phyloP scores from a whole-genome alignment of 2,113 vertebrate genomes.

The Oncorhynchus gorbuscha region DNA sequence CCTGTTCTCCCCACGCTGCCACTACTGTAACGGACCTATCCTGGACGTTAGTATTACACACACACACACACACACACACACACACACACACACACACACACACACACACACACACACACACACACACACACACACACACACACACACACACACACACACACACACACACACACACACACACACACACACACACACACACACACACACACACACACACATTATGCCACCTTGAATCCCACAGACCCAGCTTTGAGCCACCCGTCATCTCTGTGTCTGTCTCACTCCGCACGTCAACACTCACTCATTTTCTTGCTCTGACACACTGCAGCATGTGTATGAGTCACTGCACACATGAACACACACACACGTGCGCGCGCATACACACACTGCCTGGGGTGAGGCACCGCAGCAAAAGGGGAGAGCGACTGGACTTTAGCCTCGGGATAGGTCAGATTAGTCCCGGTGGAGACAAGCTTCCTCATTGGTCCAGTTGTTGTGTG shows the following conservation, averaged over 20 bases:
- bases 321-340: conserved; percentile 1
- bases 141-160: too few relatives aligned
- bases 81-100: not conserved
- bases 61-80: too few relatives aligned
- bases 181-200: not conserved
- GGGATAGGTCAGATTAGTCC: conserved; percentile 42
- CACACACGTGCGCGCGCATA: not conserved
- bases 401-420: not conserved
- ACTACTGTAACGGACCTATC: conserved; percentile 95
- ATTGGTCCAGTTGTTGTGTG: conserved; percentile 7
- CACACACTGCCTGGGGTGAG: not conserved
- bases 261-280: not conserved
- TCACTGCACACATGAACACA: conserved; percentile 2
- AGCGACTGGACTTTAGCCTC: conserved; percentile 26
- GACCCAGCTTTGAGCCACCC: not conserved
- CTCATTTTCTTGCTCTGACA: conserved; percentile 18
- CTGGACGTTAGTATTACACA: conserved; percentile 85
- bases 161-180: too few relatives aligned
- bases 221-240: too few relatives aligned
- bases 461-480: conserved; percentile 22
- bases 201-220: conserved; percentile 11
- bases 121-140: too few relatives aligned
- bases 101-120: conserved; percentile 9
- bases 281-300: conserved; percentile 27
- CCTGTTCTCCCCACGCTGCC: conserved; percentile 92